Percentiles rank a stretch among this genome's conserved stretches.
These are phyloP conservation scores for Volucella zonaria DNA, from an alignment of 2,888 invertebrate species.

Conservation along the genomic window DNA sequence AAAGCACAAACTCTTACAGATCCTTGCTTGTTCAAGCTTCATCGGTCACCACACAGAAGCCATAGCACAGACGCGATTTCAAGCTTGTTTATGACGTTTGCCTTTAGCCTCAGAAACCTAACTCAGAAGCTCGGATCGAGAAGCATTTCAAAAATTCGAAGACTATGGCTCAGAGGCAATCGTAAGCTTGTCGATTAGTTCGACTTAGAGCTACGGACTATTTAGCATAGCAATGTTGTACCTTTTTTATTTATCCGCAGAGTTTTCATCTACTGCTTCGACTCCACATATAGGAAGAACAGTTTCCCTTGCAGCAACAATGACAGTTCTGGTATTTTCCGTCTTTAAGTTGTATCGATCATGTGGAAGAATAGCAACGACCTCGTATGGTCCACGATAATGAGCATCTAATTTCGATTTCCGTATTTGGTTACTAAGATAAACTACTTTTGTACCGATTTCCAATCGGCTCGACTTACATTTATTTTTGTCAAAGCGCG, in stretches of 20 bases:
- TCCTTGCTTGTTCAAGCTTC: background rate
- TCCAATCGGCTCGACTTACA: conserved; percentile 8
- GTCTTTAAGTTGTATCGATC: conserved; percentile 21
- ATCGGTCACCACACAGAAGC: too few relatives aligned
- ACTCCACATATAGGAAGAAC: background rate
- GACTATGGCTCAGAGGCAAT: too few relatives aligned
- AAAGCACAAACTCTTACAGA: too few relatives aligned
- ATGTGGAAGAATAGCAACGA: conserved; percentile 4
- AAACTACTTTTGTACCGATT: background rate
- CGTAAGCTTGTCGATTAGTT: too few relatives aligned
- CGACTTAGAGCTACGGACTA: too few relatives aligned
- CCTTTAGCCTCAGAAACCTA: too few relatives aligned
- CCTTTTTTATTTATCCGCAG: too few relatives aligned
- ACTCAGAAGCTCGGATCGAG: too few relatives aligned
- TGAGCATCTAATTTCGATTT: conserved; percentile 15
- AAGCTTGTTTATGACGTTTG: too few relatives aligned
- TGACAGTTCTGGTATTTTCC: background rate
- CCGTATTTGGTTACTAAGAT: background rate
- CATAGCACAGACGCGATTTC: too few relatives aligned
- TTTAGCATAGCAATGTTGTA: too few relatives aligned
- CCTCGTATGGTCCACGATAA: conserved; percentile 18
- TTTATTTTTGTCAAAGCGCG: conserved; percentile 11
- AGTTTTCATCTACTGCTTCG: too few relatives aligned
- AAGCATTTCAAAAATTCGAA: background rate
- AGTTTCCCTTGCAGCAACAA: background rate